Conservation (phyloP, 2,888 invertebrate species). For the Octonoba sinensis region DNA sequence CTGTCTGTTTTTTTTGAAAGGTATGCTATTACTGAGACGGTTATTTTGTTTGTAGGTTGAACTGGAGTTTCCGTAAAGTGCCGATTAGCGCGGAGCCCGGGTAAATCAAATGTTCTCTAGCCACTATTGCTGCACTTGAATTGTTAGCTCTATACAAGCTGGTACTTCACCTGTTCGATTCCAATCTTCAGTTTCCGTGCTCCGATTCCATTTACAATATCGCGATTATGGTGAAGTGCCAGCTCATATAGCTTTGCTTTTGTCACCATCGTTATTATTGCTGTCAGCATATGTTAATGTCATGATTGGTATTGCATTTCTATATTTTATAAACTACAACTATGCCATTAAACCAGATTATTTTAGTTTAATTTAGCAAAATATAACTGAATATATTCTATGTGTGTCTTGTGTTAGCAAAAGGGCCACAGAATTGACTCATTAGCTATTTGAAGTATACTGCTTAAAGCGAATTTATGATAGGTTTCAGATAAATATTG, state of each 20-base stretch:
- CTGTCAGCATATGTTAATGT: background rate
- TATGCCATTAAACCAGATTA: too few species aligned
- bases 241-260: slow-evolving; percentile 2
- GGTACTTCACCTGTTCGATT: slow-evolving; percentile 28
- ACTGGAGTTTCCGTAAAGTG: slow-evolving; percentile 61
- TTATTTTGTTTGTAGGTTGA: slow-evolving; percentile 61
- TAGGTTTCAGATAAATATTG: too few species aligned
- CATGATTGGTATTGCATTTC: background rate
- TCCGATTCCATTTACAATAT: too few species aligned
- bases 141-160: slow-evolving; percentile 26
- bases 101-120: slow-evolving; percentile 40
- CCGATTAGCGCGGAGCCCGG: slow-evolving; percentile 43
- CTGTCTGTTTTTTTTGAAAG: too few species aligned
- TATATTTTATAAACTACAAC: background rate
- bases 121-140: slow-evolving; percentile 36
- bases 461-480: too few species aligned
- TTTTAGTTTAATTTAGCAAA: too few species aligned
- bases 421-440: too few species aligned
- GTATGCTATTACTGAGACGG: background rate
- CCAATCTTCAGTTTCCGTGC: slow-evolving; percentile 3
- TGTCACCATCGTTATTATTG: slow-evolving; percentile 1
- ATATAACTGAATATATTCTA: too few species aligned
- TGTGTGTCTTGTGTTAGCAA: too few species aligned
- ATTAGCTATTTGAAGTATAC: too few species aligned
- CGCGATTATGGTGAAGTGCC: slow-evolving; percentile 7